These are phyloP conservation scores for Mastomys coucha DNA, from an alignment of 2,113 vertebrate genomes.

Conservation along the genomic window DNA sequence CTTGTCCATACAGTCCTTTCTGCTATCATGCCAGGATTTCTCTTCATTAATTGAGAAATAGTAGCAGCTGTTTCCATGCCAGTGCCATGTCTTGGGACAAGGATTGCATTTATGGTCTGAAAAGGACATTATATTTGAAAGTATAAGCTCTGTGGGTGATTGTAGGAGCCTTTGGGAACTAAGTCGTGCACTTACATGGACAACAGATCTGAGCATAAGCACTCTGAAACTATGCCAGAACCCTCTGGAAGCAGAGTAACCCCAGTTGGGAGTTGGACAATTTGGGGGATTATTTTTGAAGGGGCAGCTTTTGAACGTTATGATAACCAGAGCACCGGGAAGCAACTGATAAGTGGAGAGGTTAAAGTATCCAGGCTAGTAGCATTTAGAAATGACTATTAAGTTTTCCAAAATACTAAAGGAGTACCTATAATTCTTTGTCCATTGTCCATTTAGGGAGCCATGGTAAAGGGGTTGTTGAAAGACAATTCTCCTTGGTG, in stretches of 20 bases:
- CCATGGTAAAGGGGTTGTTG: neutral
- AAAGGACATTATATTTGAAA: conserved; percentile 47
- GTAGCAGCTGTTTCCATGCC: conserved; percentile 72
- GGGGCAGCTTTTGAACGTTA: neutral
- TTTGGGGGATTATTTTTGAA: neutral
- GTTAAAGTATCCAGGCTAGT: neutral
- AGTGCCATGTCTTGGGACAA: conserved; percentile 69
- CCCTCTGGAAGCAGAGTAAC: neutral
- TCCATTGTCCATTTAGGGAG: neutral
- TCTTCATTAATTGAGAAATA: conserved; percentile 62
- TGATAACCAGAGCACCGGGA: neutral
- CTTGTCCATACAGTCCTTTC: conserved; percentile 52
- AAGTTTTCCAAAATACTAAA: conserved; percentile 6
- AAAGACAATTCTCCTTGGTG: too few species aligned
- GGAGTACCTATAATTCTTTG: neutral
- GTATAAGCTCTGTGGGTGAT: neutral
- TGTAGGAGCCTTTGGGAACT: neutral
- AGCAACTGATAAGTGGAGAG: neutral
- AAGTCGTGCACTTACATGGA: neutral
- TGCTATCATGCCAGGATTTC: conserved; percentile 62
- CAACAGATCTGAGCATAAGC: neutral
- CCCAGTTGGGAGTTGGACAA: fast-evolving
- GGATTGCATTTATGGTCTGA: conserved; percentile 76
- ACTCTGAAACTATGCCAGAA: neutral
- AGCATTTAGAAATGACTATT: neutral